These are phyloP conservation scores for Aythya baeri DNA, from an alignment of 2,113 vertebrate genomes.

Conservation along the genomic window DNA sequence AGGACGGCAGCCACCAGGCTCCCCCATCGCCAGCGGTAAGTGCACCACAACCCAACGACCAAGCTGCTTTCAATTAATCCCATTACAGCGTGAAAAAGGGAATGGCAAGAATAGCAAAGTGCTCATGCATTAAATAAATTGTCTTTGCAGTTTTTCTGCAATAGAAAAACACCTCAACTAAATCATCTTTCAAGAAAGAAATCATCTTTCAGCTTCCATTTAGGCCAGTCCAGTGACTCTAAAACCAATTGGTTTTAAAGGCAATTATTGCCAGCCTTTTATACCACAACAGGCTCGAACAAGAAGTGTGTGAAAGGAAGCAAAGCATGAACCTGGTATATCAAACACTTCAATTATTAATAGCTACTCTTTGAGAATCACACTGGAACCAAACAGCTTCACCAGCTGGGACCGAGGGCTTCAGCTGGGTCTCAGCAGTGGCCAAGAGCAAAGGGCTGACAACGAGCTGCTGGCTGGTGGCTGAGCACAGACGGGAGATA, in stretches of 20 bases:
- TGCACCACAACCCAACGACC: background rate
- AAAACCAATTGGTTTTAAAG: background rate
- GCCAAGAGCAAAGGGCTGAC: background rate
- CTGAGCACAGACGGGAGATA: background rate
- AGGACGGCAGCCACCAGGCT: background rate
- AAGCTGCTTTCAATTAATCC: background rate
- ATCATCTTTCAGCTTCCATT: background rate
- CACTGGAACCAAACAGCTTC: background rate
- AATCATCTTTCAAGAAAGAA: background rate
- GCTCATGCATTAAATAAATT: background rate
- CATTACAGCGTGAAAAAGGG: background rate
- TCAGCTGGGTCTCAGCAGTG: background rate
- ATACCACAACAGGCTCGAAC: background rate
- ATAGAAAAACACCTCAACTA: background rate
- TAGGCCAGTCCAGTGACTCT: background rate
- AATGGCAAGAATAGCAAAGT: background rate
- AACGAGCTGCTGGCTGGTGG: background rate
- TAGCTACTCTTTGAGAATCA: background rate
- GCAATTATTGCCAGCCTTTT: background rate
- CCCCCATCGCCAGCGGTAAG: slow-evolving; percentile 63
- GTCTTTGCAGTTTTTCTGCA: rapidly evolving
- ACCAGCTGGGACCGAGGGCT: background rate
- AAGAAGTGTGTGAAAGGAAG: background rate
- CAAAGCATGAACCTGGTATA: background rate
- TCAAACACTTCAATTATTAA: background rate